phyloP scores from a whole-genome alignment of 1,140 invertebrate genomes.

The Aporrectodea caliginosa region DNA sequence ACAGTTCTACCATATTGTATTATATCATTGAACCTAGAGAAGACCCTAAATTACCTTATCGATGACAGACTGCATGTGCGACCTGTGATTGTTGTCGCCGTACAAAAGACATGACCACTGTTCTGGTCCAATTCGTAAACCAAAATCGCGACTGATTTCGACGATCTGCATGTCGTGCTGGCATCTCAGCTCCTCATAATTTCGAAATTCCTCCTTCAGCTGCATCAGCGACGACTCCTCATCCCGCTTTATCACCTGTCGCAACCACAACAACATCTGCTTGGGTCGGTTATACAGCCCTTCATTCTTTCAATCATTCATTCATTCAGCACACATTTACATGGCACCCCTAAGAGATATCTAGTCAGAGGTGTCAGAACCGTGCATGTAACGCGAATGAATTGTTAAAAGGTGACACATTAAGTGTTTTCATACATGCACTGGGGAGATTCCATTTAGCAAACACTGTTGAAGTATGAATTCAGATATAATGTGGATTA shows the following conservation, averaged over 20 bases:
- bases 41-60: slow-evolving; percentile 55
- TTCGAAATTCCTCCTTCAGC: slow-evolving; percentile 93
- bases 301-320: no score
- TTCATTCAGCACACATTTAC: no score
- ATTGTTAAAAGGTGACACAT: no score
- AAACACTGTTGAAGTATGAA: no score
- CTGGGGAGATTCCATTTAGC: no score
- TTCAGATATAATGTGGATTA: no score
- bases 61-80: slow-evolving; percentile 98
- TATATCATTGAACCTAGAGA: slow-evolving; percentile 17
- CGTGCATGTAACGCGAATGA: no score
- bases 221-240: slow-evolving; percentile 98
- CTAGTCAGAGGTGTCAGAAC: no score
- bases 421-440: no score
- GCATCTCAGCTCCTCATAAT: slow-evolving; percentile 83
- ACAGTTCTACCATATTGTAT: background rate
- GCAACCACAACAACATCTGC: no score
- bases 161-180: slow-evolving; percentile 91
- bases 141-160: slow-evolving; percentile 90
- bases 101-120: slow-evolving; percentile 96
- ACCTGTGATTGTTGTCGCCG: slow-evolving; percentile 90
- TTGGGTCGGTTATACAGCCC: no score
- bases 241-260: slow-evolving; percentile 88
- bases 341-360: no score
- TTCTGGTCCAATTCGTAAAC: slow-evolving; percentile 91